Base-by-base conservation (phyloP, 2,113 vertebrate species). In the Copsychus sechellarum region DNA sequence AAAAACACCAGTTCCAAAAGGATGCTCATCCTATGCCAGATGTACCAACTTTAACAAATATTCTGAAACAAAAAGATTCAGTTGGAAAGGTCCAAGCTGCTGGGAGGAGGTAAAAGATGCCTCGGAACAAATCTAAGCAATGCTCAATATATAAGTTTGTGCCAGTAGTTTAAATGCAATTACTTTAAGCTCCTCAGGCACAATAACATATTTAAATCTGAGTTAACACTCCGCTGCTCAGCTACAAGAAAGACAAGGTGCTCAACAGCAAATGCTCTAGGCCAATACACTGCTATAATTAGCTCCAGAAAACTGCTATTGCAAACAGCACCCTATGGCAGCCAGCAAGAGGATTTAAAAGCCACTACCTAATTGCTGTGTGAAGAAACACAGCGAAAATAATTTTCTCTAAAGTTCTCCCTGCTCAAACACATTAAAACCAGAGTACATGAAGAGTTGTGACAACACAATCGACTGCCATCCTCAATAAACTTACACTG, bases 301-400 rank as follows among this genome's bases (percentile, higher is more conserved):
- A 83, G 38, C 25, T 51, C 6, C 23, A 57, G 58, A 77, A 83
- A 81, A 80, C 7, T 86, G 38, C 25, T 66, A 50, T 3, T 81
- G 34, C 33, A 54, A 70, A 57, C 42, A 87, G 9, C 58, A 82
- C 21, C 40, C 50, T 36, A 47, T 25, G 19, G 67, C 66, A 80
- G 69, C 31, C 73, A 61, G 40, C 1, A 1, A 82, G 53, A 71
- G n/a, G 53, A 87, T 72, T 76, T 50, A n/a, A 57, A 76, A 71
- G 40, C 5, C 15, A 80, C 45, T 31, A 50, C 28, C 23, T 71
- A 89, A 95, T 5, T 50, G 36, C 36, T 69, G 14, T 2, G 17
- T 48, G 45, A 83, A 87, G 25, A 87, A 93, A 72, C 8, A 77
- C 12, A 62, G 54, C 23, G 79, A 43, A 72, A 95, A 36, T 51